phyloP scores from a whole-genome alignment of 2,797 vertebrate genomes.

The Anas capensis region DNA sequence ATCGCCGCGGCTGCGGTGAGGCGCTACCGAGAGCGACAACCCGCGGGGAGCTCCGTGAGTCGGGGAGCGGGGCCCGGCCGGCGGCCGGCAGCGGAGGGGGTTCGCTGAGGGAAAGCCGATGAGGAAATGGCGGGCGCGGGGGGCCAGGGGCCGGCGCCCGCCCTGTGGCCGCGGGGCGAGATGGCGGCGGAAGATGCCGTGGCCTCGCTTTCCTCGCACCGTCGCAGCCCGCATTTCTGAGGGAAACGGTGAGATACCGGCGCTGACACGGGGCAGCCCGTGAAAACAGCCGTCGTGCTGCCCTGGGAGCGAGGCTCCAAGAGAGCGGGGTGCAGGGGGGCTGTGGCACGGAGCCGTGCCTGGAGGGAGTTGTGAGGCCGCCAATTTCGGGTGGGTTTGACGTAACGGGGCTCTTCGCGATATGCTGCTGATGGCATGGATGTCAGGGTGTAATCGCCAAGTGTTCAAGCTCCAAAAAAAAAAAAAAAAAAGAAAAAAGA shows the following conservation, averaged over 20 bases:
- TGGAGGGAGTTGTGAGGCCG: too few species aligned
- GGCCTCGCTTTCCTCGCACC: rapidly evolving
- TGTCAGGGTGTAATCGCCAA: not conserved
- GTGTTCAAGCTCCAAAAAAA: not conserved
- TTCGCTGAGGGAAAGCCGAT: not conserved
- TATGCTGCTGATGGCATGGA: rapidly evolving
- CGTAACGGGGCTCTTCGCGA: rapidly evolving
- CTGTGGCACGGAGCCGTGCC: not conserved
- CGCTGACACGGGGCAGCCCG: rapidly evolving
- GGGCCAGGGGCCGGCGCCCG: not conserved
- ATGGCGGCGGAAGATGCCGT: not conserved
- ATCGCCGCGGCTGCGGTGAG: not conserved
- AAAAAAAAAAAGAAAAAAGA: not conserved
- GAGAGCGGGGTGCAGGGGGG: rapidly evolving
- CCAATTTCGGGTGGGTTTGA: not conserved
- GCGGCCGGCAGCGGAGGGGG: rapidly evolving
- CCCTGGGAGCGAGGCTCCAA: not conserved
- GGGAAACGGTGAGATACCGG: not conserved
- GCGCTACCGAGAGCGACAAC: not conserved
- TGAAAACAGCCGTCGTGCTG: rapidly evolving
- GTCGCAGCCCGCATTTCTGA: rapidly evolving
- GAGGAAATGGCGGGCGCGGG: not conserved
- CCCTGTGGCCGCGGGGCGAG: not conserved
- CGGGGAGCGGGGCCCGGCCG: not conserved
- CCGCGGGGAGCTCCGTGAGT: not conserved